Evolutionary conservation across 2,888 invertebrate genomes (phyloP).

Genomic region (Cheiracanthium punctorium): DNA sequence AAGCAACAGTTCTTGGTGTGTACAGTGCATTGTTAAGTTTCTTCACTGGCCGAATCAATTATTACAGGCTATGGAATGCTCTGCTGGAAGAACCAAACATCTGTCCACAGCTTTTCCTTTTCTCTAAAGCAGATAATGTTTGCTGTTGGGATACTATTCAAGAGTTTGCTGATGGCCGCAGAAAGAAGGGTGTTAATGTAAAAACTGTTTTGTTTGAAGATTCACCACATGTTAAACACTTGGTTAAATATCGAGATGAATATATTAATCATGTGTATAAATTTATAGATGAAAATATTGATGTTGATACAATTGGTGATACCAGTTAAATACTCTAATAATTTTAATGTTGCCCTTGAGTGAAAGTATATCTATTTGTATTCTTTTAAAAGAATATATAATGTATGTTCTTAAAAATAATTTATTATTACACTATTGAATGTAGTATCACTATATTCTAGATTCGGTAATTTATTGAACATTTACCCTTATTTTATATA

Average conservation of each 20-base stretch:
- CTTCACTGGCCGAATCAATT: constrained; percentile 41
- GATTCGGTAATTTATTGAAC: no score
- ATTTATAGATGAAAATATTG: constrained; percentile 54
- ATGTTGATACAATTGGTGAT: background rate
- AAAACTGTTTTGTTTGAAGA: constrained; percentile 82
- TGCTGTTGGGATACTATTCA: constrained; percentile 83
- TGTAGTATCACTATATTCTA: no score
- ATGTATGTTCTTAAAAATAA: no score
- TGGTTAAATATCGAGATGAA: constrained; percentile 80
- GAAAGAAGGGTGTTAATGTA: constrained; percentile 81
- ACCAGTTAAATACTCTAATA: background rate
- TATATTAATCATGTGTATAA: constrained; percentile 47
- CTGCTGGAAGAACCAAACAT: constrained; percentile 79
- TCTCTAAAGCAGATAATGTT: constrained; percentile 83
- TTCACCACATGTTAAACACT: constrained; percentile 86
- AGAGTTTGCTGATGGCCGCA: constrained; percentile 80
- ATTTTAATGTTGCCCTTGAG: no score
- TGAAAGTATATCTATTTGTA: no score
- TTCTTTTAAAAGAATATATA: no score
- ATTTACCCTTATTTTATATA: no score
- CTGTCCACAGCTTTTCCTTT: constrained; percentile 85
- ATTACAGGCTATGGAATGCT: constrained; percentile 77
- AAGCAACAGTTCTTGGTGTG: constrained; percentile 18
- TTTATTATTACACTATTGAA: no score
- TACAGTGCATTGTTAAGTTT: constrained; percentile 41